Base-by-base conservation (phyloP, 2,797 vertebrate genomes). In the Eulemur albifrons region DNA sequence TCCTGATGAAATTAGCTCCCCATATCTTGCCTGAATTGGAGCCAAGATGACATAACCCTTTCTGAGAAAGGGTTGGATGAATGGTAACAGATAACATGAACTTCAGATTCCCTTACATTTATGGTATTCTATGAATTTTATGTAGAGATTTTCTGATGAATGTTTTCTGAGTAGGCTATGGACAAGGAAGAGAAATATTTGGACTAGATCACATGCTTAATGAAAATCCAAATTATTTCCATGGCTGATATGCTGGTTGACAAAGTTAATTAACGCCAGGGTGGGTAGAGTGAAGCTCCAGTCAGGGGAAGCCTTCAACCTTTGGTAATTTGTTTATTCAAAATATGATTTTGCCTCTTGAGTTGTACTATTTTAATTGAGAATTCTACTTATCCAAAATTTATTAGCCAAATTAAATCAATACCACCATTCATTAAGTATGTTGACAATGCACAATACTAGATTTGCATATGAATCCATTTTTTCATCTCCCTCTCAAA, bases 401-500 rank as follows among this genome's bases (percentile, higher is more conserved):
- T 83, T 82, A 96, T 94, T 94, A 93, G 76, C 52, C 14, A 90
- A 94, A 95, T 96, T 94, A 93, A 95, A 88, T 85, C 72, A 94
- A 67, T 93, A 88, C 14, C 35, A 72, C 11, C 30, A 94, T 94
- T 93, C 48, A 77, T 93, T 90, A 94, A 96, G 38, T 54, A 15
- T 15, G 10, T 13, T 52, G 73, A 67, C 72, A 38, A 88, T 88
- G 30, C 3, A 54, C 67, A 76, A 35, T 27, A 15, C 1, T 21
- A 7, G 11, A 73, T 96, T 96, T 95, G 69, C 86, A 81, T 75
- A 12, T 85, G 40, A 63, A 88, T 95, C 30, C 0, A 0, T 10
- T 92, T 65, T 80, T 85, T 65, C 11, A 93, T 94, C 50, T 93
- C 0, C 69, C 77, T 94, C 54, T 76, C 40, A 15, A 85, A 20